Base-by-base conservation (phyloP, 2,888 invertebrate species). In the Sphinx pinastri region DNA sequence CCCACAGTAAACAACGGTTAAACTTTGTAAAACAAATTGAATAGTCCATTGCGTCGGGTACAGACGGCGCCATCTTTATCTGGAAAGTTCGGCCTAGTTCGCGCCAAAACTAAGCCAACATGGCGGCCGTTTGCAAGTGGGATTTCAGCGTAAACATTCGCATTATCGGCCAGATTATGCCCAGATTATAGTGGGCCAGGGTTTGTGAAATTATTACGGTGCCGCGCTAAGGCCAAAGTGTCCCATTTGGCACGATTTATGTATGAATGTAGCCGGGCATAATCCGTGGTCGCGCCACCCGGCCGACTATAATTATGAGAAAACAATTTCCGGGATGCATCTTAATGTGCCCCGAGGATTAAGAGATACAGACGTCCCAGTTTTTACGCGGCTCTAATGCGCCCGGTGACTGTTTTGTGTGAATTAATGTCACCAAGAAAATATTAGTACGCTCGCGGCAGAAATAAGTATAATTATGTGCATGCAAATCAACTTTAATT, bases 131-230 rank as follows among this genome's bases (percentile, higher is more conserved):
- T 84, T 82, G 80, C 83, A 83, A 86, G 83, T 84, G 83, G 85
- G 88, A 92, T 92, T 93, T 91, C 88, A 90, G 88, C 89, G 81
- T 87, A 88, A 92, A 90, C 91, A 85, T 81, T 87, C 86, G 87
- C 92, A 89, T 94, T 94, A 94, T 93, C 92, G 91, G 89, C 82
- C 88, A 93, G 94, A 93, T 94, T 94, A 93, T 87, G 87, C 88
- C 85, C 91, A 94, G 94, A 94, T 94, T 94, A 94, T 91, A 92
- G 91, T 90, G 89, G 92, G 87, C 84, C 86, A 83, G 86, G 86
- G 85, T 82, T 82, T 82, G 82, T 84, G 84, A 89, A 94, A 91
- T 93, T 93, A 93, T 93, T 93, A 92, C 93, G 91, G 92, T 91
- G 84, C 86, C 82, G 82, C 47, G 89, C 88, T 91, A 91, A 93